phyloP scores from a whole-genome alignment of 2,113 vertebrate species.

The Colinus virginianus region DNA sequence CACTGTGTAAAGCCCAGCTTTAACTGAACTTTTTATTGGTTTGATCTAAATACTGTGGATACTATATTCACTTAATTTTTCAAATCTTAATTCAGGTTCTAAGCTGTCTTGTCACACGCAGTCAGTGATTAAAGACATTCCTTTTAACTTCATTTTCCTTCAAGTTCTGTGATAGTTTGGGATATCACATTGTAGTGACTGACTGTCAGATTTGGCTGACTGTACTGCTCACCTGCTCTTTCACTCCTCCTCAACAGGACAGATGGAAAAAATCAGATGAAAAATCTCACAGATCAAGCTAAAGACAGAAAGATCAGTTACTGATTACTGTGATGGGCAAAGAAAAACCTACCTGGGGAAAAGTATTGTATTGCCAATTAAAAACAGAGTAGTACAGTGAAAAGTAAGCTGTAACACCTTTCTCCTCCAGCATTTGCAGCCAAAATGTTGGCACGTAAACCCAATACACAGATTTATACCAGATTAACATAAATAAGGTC shows the following conservation, averaged over 20 bases:
- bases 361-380: neutral
- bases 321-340: neutral
- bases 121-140: neutral
- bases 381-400: neutral
- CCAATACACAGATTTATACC: neutral
- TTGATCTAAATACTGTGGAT: neutral
- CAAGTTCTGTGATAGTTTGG: neutral
- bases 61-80: neutral
- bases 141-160: neutral
- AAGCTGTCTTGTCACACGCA: neutral
- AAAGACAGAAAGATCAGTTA: neutral
- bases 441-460: neutral
- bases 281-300: neutral
- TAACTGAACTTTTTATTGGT: neutral
- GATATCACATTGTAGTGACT: neutral
- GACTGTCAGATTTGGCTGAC: neutral
- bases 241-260: neutral
- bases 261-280: neutral
- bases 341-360: neutral
- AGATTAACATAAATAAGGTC: neutral
- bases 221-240: neutral
- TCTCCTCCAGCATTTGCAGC: neutral
- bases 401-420: neutral
- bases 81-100: neutral
- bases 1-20: neutral